These are phyloP conservation scores for Plumapathes pennacea DNA, from an alignment of 92 coral and sea anemone species.

Conservation along the genomic window DNA sequence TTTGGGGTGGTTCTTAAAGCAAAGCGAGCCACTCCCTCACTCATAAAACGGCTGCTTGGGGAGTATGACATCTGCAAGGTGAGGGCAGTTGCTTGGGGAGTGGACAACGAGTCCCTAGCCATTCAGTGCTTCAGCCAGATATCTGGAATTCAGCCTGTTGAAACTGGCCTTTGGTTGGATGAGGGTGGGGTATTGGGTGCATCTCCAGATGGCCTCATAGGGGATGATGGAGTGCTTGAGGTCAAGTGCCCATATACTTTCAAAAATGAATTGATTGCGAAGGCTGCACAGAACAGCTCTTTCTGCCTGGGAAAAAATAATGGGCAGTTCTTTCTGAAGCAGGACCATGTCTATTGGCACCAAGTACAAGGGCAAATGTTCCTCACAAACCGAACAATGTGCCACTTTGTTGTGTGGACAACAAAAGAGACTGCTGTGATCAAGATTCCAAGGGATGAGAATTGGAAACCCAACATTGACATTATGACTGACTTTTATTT, in stretches of 20 bases:
- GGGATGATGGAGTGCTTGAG: slow-evolving; percentile 18
- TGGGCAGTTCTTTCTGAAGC: slow-evolving; percentile 12
- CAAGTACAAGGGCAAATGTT: slow-evolving; percentile 53
- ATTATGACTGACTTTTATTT: slow-evolving; percentile 44
- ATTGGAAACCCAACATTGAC: slow-evolving; percentile 29
- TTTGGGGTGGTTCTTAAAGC: slow-evolving; percentile 38
- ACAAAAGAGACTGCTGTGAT: slow-evolving; percentile 19
- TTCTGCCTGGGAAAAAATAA: slow-evolving; percentile 35
- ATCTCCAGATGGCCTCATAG: slow-evolving; percentile 42
- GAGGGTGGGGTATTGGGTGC: slow-evolving; percentile 31
- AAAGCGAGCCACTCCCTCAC: slow-evolving; percentile 38
- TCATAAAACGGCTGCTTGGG: slow-evolving; percentile 36
- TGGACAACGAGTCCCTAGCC: slow-evolving; percentile 21
- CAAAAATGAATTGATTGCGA: slow-evolving; percentile 12
- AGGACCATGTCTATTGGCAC: slow-evolving; percentile 48
- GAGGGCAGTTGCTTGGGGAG: slow-evolving; percentile 25
- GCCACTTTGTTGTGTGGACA: slow-evolving; percentile 49
- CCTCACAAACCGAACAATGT: slow-evolving; percentile 14
- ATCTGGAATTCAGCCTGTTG: slow-evolving; percentile 18
- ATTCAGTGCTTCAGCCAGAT: slow-evolving; percentile 9
- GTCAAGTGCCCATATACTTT: slow-evolving; percentile 29
- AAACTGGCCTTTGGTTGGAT: slow-evolving; percentile 40
- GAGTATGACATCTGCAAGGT: slow-evolving; percentile 25
- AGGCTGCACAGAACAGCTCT: slow-evolving; percentile 15
- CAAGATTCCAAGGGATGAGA: slow-evolving; percentile 22